phyloP scores from a whole-genome alignment of 2,797 vertebrate species.

The Acanthornis magna region DNA sequence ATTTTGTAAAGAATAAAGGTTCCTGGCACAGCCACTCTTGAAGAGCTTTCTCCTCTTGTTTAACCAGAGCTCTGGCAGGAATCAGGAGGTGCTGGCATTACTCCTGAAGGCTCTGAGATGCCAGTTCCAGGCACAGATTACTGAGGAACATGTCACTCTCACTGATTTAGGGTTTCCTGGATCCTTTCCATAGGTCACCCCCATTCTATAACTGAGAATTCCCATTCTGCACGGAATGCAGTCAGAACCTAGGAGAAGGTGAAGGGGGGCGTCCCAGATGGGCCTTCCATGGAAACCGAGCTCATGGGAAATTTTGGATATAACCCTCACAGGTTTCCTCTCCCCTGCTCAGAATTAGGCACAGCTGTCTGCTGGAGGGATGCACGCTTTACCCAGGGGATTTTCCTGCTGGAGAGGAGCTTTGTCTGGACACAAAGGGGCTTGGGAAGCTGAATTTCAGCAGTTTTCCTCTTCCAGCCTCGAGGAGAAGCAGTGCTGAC shows the following conservation, averaged over 20 bases:
- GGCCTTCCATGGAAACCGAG: background rate
- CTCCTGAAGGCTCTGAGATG: background rate
- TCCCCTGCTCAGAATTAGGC: background rate
- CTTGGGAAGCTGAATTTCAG: background rate
- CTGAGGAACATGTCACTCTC: background rate
- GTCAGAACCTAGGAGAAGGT: background rate
- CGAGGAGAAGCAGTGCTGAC: background rate
- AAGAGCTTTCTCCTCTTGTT: background rate
- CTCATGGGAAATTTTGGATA: background rate
- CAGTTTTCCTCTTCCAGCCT: background rate
- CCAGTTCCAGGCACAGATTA: background rate
- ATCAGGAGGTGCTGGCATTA: background rate
- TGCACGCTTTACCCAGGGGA: background rate
- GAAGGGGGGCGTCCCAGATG: background rate
- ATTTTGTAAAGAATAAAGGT: background rate
- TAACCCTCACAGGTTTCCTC: background rate
- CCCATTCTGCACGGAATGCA: background rate
- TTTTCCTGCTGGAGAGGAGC: background rate
- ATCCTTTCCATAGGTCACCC: background rate
- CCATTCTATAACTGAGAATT: accelerated
- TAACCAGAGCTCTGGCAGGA: background rate
- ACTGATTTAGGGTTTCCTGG: background rate
- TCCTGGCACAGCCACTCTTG: background rate
- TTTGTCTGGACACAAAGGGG: background rate
- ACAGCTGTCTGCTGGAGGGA: background rate